Evolutionary conservation across 2,797 vertebrate genomes (phyloP).

Genomic region (Glyptemys insculpta): DNA sequence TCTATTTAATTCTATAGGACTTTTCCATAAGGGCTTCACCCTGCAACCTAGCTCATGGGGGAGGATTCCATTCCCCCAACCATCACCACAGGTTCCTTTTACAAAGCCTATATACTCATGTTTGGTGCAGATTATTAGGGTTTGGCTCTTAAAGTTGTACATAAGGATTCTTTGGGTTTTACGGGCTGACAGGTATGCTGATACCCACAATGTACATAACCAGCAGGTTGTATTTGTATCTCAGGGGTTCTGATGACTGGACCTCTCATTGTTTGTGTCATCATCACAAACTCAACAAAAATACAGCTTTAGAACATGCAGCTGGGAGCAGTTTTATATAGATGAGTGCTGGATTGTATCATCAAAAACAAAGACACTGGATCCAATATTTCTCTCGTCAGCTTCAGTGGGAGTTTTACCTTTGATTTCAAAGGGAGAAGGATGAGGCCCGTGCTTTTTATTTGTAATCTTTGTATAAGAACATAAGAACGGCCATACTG

Average conservation of each 20-base stretch:
- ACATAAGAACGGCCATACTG: too few relatives aligned
- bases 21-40: neutral
- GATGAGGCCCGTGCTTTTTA: rapidly evolving
- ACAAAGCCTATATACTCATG: neutral
- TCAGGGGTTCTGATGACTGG: neutral
- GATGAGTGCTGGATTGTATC: neutral
- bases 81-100: neutral
- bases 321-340: neutral
- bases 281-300: constrained; percentile 25
- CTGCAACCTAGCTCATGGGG: neutral
- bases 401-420: neutral
- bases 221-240: neutral
- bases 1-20: neutral
- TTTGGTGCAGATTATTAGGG: neutral
- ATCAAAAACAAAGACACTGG: neutral
- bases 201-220: neutral
- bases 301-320: neutral
- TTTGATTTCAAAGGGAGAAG: neutral
- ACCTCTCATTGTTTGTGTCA: neutral
- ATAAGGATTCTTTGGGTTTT: neutral
- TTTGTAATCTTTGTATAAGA: neutral
- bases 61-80: rapidly evolving
- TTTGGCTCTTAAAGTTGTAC: constrained; percentile 12
- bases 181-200: neutral
- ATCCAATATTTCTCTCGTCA: neutral